Evolutionary conservation across 2,888 invertebrate genomes (phyloP).

Genomic region (Pseudolycoriella hygida): DNA sequence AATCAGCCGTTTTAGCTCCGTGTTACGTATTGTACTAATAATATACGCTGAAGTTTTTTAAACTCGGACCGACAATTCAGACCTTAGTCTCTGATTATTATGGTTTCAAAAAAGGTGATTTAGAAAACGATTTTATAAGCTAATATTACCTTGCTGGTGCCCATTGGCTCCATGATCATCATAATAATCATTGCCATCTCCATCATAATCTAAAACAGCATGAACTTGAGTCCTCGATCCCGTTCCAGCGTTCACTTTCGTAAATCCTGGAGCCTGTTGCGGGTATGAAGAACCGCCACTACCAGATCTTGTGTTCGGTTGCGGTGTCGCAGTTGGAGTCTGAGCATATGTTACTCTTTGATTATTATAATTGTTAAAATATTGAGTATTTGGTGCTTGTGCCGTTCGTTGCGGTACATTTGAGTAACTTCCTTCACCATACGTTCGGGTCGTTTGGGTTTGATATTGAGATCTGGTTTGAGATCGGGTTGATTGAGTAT

Average conservation of each 20-base stretch:
- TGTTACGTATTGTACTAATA: no score
- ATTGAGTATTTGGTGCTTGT: slow-evolving; percentile 2
- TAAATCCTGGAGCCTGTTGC: slow-evolving; percentile 43
- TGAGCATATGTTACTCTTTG: neutral
- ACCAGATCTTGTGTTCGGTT: neutral
- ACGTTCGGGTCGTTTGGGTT: slow-evolving; percentile 15
- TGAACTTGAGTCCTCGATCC: slow-evolving; percentile 32
- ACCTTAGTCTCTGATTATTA: no score
- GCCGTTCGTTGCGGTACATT: slow-evolving; percentile 4
- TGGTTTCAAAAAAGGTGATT: no score
- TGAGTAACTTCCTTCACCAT: slow-evolving; percentile 23
- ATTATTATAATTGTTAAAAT: neutral
- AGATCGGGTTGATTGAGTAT: neutral
- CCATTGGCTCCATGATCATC: slow-evolving; percentile 1
- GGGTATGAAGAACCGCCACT: slow-evolving; percentile 22
- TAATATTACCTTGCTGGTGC: no score
- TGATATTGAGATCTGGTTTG: slow-evolving; percentile 7
- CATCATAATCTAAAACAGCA: slow-evolving; percentile 28
- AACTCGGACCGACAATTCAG: no score
- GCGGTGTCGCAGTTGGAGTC: neutral
- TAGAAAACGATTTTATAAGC: no score
- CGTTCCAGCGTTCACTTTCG: slow-evolving; percentile 39
- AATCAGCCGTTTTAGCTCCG: no score
- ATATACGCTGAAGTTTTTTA: no score
- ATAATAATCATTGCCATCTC: slow-evolving; percentile 20